Percentiles rank a stretch among this genome's conserved stretches.
Evolutionary conservation across 2,113 vertebrate species (phyloP).

Genomic region (Bucco capensis): DNA sequence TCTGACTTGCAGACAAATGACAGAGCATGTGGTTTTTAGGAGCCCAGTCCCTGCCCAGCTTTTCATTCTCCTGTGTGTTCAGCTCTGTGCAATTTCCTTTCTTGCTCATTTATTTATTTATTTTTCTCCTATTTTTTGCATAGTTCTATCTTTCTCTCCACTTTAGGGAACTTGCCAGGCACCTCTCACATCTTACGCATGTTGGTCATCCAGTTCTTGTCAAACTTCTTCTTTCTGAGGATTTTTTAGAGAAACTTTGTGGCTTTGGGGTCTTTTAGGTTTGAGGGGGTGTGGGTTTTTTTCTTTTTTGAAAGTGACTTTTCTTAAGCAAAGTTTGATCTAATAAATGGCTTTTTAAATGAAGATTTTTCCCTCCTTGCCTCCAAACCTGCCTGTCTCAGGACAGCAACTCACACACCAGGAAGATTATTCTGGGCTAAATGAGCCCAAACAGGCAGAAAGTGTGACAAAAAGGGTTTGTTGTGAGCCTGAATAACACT

Average conservation of each 20-base stretch:
- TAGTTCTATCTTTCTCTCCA: not conserved
- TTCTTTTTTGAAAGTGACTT: not conserved
- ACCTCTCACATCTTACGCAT: not conserved
- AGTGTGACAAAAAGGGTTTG: not conserved
- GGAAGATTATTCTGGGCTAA: not conserved
- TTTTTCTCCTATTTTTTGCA: fast-evolving
- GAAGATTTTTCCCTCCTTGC: not conserved
- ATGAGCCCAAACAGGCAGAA: not conserved
- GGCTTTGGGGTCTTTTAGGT: not conserved
- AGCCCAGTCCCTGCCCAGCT: not conserved
- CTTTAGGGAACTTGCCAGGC: slow-evolving; percentile 1
- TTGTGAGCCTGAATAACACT: not conserved
- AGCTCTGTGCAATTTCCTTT: not conserved
- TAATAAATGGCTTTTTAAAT: not conserved
- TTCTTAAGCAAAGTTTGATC: not conserved
- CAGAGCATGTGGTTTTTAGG: not conserved
- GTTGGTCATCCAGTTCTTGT: not conserved
- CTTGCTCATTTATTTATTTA: not conserved
- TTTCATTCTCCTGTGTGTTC: not conserved
- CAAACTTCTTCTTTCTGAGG: not conserved
- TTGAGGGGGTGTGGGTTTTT: not conserved
- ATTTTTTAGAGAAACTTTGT: not conserved
- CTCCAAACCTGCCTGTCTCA: not conserved
- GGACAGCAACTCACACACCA: not conserved
- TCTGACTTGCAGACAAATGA: not conserved